Evolutionary conservation across 1,140 invertebrate genomes (phyloP), one percentile per base, ranked within the genome.

Genomic region (Plodia interpunctella): DNA sequence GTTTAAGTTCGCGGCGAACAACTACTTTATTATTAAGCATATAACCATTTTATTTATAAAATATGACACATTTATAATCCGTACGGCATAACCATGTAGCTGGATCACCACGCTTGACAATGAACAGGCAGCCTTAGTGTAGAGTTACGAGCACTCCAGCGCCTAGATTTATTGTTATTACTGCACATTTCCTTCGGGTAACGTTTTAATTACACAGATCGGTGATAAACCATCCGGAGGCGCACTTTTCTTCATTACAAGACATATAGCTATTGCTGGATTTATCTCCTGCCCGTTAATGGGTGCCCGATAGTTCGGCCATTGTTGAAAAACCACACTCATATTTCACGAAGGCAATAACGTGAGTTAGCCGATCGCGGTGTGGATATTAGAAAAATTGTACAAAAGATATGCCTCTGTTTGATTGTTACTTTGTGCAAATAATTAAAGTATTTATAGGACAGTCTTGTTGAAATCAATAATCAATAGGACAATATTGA

Each of bases 191-290:
- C 86, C 86, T 88, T 60, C 75, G 84, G 83, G 86, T 83, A 87
- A 87, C 86, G 86, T 88, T 88, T 88, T 87, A 88, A 88, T 88
- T 88, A 88, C 86, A 87, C 78, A 85, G 86, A 88, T 89, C 84
- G 86, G 66, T 83, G 84, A 86, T 89, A 89, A 89, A 89, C 59
- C 83, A 89, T 89, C 84, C 78, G 75, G 70, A 76, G 79, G 84
- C 84, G 82, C 83, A 89, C 86, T 87, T 89, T 87, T 87, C 86
- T 89, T 89, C 84, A 89, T 89, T 88, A 88, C 67, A 88, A 88
- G 86, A 87, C 77, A 78, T 76, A 89, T 85, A 59, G 80, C 50
- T 63, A 58, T 53, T 60, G 35, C 38, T 65, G 76, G 76, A 86
- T 86, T 84, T 86, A 86, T 76, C 55, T 55, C 55, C 61, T 50